Evolutionary conservation across 2,797 vertebrate genomes (phyloP), one percentile per base, ranked within the genome.

Genomic region (Monodelphis domestica): DNA sequence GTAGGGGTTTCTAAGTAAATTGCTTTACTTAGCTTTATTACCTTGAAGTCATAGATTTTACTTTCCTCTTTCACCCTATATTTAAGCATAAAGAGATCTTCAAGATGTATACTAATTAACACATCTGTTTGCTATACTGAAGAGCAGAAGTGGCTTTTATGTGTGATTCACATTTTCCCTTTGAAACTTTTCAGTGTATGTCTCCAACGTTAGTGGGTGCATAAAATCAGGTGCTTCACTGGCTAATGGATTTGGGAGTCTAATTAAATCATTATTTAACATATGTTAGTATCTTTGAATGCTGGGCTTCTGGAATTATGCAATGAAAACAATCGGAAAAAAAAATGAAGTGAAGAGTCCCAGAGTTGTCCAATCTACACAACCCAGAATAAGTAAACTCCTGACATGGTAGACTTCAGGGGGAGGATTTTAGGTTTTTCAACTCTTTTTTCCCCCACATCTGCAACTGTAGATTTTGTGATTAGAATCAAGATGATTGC

Each of bases 301-400:
- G 51, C 54, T 9, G 45, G 63, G 1, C 54, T 95, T 94, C 91
- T 9, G 63, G n/a, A n/a, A 52, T 54, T 54, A 45, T 52, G 21
- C 29, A 84, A 51, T 70, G 55, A 11, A 51, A 50, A 87, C 50
- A n/a, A 59, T 15, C 0, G 90, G 50, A 92, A 93, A 94, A 17
- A 89, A 12, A 89, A 89, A 95, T 89, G 12, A 91, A 84, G 94
- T 90, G 29, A 1, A 94, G 91, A 11, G n/a, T 93, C 84, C 29
- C 10, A 53, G 17, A 91, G 15, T 6, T 33, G 50, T 78, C n/a
- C 17, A 78, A 9, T 3, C 15, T 50, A 38, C 45, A 11, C 38
- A 84, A 84, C 3, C 21, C 38, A 84, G 38, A 84, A 24, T 26
- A 84, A 84, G 21, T 21, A 26, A 45, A 84, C 45, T 84, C 70